phyloP scores from a whole-genome alignment of 2,113 vertebrate genomes.

The Caracal caracal region DNA sequence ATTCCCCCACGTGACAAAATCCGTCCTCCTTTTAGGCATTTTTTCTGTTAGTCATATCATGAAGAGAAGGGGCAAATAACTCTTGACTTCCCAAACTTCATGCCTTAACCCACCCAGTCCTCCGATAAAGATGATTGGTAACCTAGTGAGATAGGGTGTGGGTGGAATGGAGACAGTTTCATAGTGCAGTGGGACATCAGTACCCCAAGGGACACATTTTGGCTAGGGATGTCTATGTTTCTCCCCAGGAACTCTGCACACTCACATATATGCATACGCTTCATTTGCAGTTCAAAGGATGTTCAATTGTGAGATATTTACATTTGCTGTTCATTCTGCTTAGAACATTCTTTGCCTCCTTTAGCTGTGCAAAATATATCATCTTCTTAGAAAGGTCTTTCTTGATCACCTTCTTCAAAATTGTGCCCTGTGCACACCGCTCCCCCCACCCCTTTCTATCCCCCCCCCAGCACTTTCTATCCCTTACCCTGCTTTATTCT shows the following conservation, averaged over 20 bases:
- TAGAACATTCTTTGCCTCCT: not conserved
- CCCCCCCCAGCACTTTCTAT: not conserved
- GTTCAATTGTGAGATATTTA: not conserved
- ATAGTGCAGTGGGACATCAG: too few relatives aligned
- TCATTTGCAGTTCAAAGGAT: not conserved
- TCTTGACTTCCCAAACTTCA: not conserved
- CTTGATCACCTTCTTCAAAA: not conserved
- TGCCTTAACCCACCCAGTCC: too few relatives aligned
- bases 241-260: not conserved
- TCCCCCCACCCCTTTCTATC: too few relatives aligned
- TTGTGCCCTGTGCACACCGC: accelerated
- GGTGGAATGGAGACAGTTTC: not conserved
- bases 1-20: not conserved
- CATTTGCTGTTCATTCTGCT: not conserved
- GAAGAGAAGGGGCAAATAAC: not conserved
- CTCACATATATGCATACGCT: accelerated
- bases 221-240: not conserved
- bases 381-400: not conserved
- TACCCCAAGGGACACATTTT: not conserved
- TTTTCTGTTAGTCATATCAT: not conserved
- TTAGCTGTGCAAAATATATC: not conserved
- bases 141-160: not conserved
- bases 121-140: not conserved
- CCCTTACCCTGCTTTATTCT: not conserved
- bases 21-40: not conserved